phyloP scores from a whole-genome alignment of 35 echinoderm and acorn worm genomes.

The Heliocidaris erythrogramma region DNA sequence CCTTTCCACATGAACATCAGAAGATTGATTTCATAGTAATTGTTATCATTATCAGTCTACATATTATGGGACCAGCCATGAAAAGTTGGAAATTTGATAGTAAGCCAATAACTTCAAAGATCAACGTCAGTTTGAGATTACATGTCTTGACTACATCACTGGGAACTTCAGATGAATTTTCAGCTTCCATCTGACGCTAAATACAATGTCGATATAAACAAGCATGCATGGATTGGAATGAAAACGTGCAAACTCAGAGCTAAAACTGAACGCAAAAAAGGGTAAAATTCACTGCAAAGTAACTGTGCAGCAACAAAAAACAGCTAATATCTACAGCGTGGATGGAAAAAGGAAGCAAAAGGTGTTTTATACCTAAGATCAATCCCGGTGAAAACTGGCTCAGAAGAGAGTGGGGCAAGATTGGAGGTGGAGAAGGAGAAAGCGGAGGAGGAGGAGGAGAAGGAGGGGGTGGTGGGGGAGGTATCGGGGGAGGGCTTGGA shows the following conservation, averaged over 20 bases:
- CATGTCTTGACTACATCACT: background rate
- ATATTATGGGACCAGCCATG: too few relatives aligned
- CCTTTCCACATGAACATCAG: too few relatives aligned
- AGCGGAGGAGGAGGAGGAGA: slow-evolving; percentile 8
- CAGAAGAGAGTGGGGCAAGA: background rate
- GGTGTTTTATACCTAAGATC: slow-evolving; percentile 6
- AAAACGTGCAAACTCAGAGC: slow-evolving; percentile 29
- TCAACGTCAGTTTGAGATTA: too few relatives aligned
- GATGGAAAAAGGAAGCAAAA: background rate
- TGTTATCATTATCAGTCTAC: too few relatives aligned
- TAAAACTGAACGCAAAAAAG: background rate
- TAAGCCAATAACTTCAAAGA: too few relatives aligned
- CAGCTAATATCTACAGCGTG: background rate
- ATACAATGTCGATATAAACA: background rate
- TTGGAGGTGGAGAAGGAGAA: slow-evolving; percentile 21
- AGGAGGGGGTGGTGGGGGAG: slow-evolving; percentile 13
- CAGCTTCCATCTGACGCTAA: background rate
- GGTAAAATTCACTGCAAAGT: slow-evolving; percentile 14
- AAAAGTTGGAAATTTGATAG: too few relatives aligned
- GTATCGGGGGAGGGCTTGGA: background rate
- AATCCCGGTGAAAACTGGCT: slow-evolving; percentile 13
- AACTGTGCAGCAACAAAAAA: background rate
- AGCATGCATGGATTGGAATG: background rate
- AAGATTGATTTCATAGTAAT: too few relatives aligned
- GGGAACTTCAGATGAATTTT: background rate